phyloP scores from a whole-genome alignment of 2,888 invertebrate species.

The Gasteruption jaculator region DNA sequence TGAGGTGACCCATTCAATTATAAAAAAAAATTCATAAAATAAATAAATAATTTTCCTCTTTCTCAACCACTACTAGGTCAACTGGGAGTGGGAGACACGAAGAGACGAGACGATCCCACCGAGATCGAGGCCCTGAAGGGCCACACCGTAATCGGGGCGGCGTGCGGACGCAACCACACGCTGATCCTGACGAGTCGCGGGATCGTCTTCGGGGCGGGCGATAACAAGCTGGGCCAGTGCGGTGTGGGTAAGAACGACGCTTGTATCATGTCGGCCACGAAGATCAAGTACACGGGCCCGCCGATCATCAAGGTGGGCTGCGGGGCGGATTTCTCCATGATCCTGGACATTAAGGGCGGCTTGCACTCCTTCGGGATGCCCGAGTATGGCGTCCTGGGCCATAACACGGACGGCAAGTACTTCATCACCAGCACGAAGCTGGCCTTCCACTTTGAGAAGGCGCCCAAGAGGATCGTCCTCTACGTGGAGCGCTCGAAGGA shows the following conservation, averaged over 20 bases:
- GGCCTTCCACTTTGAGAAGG: constrained; percentile 79
- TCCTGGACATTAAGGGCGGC: constrained; percentile 83
- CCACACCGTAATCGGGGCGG: constrained; percentile 78
- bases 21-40: constrained; percentile 3
- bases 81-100: constrained; percentile 76
- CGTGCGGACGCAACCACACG: constrained; percentile 83
- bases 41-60: constrained; percentile 5
- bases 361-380: constrained; percentile 90
- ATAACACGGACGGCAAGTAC: constrained; percentile 93
- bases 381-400: constrained; percentile 89
- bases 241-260: constrained; percentile 68
- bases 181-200: constrained; percentile 84
- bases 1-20: too few relatives aligned
- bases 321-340: constrained; percentile 90
- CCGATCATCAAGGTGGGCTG: constrained; percentile 86
- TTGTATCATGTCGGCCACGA: constrained; percentile 52
- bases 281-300: constrained; percentile 72
- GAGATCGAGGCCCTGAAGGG: constrained; percentile 70
- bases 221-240: constrained; percentile 89
- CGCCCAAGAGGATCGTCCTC: constrained; percentile 78
- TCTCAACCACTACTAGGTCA: constrained; percentile 71
- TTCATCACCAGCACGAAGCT: constrained; percentile 87
- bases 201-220: constrained; percentile 83
- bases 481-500: constrained; percentile 87
- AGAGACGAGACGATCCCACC: constrained; percentile 72